Conservation (phyloP, 2,113 vertebrate genomes). For the Cranoglanis bouderius region DNA sequence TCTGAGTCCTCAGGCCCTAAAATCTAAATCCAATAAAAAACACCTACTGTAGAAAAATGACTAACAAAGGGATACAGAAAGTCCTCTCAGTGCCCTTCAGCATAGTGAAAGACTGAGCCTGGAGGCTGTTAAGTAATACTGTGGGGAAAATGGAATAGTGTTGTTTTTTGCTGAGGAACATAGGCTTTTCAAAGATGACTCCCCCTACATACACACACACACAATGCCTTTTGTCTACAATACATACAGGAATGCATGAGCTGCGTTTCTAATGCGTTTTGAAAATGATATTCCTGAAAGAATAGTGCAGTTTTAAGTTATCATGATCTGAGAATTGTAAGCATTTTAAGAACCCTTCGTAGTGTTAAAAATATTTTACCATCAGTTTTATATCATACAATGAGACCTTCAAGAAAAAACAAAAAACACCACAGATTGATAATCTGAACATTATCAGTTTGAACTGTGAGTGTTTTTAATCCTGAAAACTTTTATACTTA, state of each 20-base stretch:
- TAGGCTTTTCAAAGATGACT: slow-evolving; percentile 61
- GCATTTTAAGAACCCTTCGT: slow-evolving; percentile 54
- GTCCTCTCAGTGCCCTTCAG: slow-evolving; percentile 50
- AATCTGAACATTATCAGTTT: slow-evolving; percentile 58
- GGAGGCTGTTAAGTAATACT: slow-evolving; percentile 48
- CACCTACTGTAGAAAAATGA: slow-evolving; percentile 34
- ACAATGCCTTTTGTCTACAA: slow-evolving; percentile 72
- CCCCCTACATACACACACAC: slow-evolving; percentile 42
- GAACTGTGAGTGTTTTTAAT: slow-evolving; percentile 59
- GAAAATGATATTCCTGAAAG: slow-evolving; percentile 68
- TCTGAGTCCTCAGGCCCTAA: slow-evolving; percentile 66
- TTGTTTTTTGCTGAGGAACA: slow-evolving; percentile 52
- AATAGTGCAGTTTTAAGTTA: slow-evolving; percentile 67
- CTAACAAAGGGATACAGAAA: slow-evolving; percentile 35
- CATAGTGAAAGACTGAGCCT: slow-evolving; percentile 50
- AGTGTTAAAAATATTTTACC: slow-evolving; percentile 50
- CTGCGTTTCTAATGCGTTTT: slow-evolving; percentile 73
- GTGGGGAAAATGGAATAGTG: slow-evolving; percentile 34
- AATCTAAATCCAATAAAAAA: slow-evolving; percentile 58
- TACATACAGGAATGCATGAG: slow-evolving; percentile 80
- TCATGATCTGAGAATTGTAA: slow-evolving; percentile 68
- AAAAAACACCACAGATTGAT: slow-evolving; percentile 53
- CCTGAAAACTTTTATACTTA: slow-evolving; percentile 59
- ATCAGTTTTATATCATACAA: slow-evolving; percentile 55
- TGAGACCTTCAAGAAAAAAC: slow-evolving; percentile 53